Base-by-base conservation (phyloP, 2,113 vertebrate species). In the Thomomys bottae region DNA sequence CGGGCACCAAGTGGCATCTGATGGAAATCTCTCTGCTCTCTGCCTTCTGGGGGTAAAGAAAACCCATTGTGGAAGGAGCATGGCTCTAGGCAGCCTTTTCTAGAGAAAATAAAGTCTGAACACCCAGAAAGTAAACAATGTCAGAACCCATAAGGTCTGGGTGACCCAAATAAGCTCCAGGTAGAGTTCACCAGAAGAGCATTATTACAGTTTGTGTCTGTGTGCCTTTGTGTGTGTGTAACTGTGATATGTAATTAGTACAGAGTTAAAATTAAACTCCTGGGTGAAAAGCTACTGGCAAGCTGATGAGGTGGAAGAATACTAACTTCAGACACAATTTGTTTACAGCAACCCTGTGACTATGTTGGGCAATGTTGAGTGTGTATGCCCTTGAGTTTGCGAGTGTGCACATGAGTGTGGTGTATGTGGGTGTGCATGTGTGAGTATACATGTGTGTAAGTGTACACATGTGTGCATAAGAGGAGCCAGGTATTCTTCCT, bases 211-310 rank as follows among this genome's bases (percentile, higher is more conserved):
- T 42, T n/a, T 64, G 66, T 66, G 64, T 80, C 61, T 61, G 14
- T 75, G 5, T 70, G 85, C 71, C 45, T 28, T 30, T 77, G 26
- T 90, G 67, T 79, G 4, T 71, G 45, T 84, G n/a, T 72, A 93
- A 87, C 71, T 82, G 84, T 81, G 34, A 71, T 71, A 72, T 64
- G n/a, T 89, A 90, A 94, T 96, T 91, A 92, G 94, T 93, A 90
- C n/a, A 54, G 85, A 92, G n/a, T 63, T 92, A 90, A 96, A 93
- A 92, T 94, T 91, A 91, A 92, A 86, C 75, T 88, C 79, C 68
- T 20, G 38, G 71, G 63, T 80, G 76, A 85, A 66, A 71, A 88
- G 86, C 88, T 59, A 73, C 28, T 10, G 83, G 30, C 75, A 84
- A 63, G 66, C 54, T 66, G 45, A 80, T 34, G n/a, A 73, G 72